Conservation (phyloP, 1,140 invertebrate genomes). For the Drosophila subpulchrella region DNA sequence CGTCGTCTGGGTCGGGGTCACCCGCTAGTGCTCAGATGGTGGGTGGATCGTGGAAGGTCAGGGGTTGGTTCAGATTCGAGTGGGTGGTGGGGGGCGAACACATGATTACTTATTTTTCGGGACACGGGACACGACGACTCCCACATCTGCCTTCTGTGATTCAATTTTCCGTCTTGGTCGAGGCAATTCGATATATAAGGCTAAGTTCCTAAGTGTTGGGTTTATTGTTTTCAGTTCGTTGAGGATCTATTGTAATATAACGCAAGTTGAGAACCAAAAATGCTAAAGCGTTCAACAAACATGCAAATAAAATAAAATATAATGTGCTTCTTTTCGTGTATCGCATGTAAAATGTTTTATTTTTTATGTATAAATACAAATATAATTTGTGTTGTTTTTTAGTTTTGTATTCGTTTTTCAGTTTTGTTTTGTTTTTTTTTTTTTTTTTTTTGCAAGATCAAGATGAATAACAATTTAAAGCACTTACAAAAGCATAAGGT, state of each 20-base stretch:
- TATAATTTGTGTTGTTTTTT: conserved; percentile 70
- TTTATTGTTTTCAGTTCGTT: conserved; percentile 14
- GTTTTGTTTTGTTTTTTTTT: conserved; percentile 31
- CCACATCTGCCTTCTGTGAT: conserved; percentile 10
- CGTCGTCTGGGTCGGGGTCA: conserved; percentile 7
- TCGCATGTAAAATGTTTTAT: conserved; percentile 72
- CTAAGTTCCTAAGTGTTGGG: conserved; percentile 18
- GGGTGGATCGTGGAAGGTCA: conserved; percentile 12
- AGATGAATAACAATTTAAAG: conserved; percentile 79
- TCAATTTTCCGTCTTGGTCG: conserved; percentile 4
- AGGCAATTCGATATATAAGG: conserved; percentile 17
- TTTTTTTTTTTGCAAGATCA: conserved; percentile 51
- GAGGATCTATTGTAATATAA: neutral
- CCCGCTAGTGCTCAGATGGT: conserved; percentile 6
- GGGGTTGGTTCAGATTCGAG: conserved; percentile 12
- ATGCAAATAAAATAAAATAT: conserved; percentile 29
- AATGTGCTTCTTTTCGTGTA: conserved; percentile 22
- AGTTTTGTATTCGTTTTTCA: conserved; percentile 26
- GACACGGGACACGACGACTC: neutral
- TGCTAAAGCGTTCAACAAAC: conserved; percentile 14
- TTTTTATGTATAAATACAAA: conserved; percentile 73
- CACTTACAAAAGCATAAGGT: conserved; percentile 69
- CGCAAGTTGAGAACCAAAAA: neutral
- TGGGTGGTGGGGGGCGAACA: conserved; percentile 30
- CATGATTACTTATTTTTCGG: conserved; percentile 40